A percentile compares a stretch with the other conserved stretches of the same genome.
These are phyloP conservation scores for Halcyon smyrnensis DNA, from an alignment of 2,797 vertebrate genomes.

Conservation along the genomic window DNA sequence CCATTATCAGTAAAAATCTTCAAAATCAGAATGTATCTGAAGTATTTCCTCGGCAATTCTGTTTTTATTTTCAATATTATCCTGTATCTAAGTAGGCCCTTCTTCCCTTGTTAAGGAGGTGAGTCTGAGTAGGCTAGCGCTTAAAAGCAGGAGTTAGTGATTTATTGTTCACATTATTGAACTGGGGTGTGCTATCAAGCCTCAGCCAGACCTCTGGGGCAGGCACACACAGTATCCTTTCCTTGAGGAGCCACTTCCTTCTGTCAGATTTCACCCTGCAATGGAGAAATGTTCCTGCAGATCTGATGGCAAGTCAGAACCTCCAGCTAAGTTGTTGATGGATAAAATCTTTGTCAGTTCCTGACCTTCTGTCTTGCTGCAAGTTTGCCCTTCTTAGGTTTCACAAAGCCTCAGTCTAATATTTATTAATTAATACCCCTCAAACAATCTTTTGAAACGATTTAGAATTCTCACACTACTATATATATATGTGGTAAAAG, in stretches of 20 bases:
- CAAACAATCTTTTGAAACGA: not conserved
- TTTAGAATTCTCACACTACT: not conserved
- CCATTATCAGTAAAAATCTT: not conserved
- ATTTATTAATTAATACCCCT: not conserved
- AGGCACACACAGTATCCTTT: not conserved
- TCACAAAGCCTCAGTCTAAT: not conserved
- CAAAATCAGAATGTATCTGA: not conserved
- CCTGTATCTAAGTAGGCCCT: not conserved
- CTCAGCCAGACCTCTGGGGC: not conserved
- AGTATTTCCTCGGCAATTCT: not conserved
- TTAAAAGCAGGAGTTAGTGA: not conserved
- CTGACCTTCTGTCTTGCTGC: not conserved
- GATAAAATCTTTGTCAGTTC: conserved; percentile 18
- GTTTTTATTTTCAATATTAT: not conserved
- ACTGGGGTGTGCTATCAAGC: not conserved
- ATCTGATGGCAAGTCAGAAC: not conserved
- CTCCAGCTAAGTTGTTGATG: not conserved
- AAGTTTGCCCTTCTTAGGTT: not conserved
- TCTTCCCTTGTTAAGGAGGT: not conserved
- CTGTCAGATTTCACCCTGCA: not conserved
- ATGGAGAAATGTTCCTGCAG: not conserved
- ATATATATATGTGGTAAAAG: not conserved
- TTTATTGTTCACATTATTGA: conserved; percentile 20
- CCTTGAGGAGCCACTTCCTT: not conserved
- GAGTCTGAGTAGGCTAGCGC: not conserved